Evolutionary conservation across 2,113 vertebrate species (phyloP).

Genomic region (Muntiacus muntjak): DNA sequence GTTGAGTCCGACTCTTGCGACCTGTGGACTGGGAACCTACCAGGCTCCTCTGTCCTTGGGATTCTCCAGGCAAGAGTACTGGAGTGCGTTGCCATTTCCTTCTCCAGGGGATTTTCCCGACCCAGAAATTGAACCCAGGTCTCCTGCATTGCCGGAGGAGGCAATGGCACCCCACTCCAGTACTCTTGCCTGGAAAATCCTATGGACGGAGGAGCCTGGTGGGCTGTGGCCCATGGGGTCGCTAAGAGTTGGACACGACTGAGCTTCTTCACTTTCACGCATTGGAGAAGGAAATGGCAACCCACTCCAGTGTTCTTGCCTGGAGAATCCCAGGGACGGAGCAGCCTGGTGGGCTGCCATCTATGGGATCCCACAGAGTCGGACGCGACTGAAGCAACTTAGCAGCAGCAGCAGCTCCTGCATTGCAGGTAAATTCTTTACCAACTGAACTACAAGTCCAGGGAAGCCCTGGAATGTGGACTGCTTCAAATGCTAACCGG

Average conservation of each 20-base stretch:
- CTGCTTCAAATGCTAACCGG: background rate
- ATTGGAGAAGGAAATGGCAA: too few relatives aligned
- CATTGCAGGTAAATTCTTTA: background rate
- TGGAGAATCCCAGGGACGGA: too few relatives aligned
- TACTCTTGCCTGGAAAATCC: too few relatives aligned
- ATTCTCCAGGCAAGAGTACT: background rate
- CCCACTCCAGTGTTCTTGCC: too few relatives aligned
- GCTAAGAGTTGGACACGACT: too few relatives aligned
- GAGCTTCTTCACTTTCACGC: too few relatives aligned
- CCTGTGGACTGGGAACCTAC: background rate
- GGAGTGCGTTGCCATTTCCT: background rate
- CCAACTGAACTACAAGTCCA: background rate
- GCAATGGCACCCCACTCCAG: too few relatives aligned
- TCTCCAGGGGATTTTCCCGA: background rate
- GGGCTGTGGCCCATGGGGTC: too few relatives aligned
- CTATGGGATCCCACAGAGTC: too few relatives aligned
- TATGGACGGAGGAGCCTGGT: too few relatives aligned
- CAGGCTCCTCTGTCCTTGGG: background rate
- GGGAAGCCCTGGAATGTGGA: background rate
- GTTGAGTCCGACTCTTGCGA: rapidly evolving
- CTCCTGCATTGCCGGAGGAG: background rate
- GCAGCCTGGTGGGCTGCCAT: too few relatives aligned
- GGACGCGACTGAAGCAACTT: too few relatives aligned
- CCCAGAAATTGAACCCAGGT: background rate
- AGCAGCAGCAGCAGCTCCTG: background rate